Conservation (phyloP, 2,888 invertebrate species). For the Meganola albula region DNA sequence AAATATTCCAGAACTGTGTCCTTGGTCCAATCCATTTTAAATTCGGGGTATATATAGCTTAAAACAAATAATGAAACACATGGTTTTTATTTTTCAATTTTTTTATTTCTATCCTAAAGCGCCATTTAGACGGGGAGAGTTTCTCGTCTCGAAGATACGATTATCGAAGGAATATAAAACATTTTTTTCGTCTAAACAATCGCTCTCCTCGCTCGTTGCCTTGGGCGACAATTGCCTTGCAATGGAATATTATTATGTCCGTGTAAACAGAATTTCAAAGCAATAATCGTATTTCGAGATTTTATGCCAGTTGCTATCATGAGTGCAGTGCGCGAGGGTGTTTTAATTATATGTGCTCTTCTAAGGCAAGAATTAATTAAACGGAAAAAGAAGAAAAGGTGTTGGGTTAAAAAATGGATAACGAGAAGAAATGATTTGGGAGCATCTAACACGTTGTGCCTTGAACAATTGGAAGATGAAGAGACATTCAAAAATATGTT, state of each 20-base stretch:
- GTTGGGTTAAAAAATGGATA: constrained; percentile 1
- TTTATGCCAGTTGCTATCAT: constrained; percentile 1
- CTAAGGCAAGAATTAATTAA: constrained; percentile 1
- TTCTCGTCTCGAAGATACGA: constrained; percentile 1
- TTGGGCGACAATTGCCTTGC: constrained; percentile 4
- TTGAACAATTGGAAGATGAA: constrained; percentile 2
- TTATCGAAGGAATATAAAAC: constrained; percentile 1
- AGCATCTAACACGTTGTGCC: constrained; percentile 1
- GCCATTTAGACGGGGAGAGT: constrained; percentile 2
- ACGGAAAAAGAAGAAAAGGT: constrained; percentile 1
- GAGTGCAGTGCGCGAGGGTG: not conserved
- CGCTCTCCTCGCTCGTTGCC: constrained; percentile 1
- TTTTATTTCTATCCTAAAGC: too few species aligned
- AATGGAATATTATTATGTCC: constrained; percentile 2
- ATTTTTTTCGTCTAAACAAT: not conserved
- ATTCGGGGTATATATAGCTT: too few species aligned
- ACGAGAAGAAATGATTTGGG: not conserved
- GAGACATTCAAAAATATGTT: constrained; percentile 5
- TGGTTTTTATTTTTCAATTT: too few species aligned
- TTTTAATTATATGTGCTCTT: not conserved
- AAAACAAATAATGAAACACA: too few species aligned
- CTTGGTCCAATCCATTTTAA: too few species aligned
- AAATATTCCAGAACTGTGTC: too few species aligned
- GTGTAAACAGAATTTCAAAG: constrained; percentile 1
- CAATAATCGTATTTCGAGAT: not conserved